These are phyloP conservation scores for Chiloscyllium punctatum DNA, from an alignment of 2,797 vertebrate genomes.

Conservation along the genomic window DNA sequence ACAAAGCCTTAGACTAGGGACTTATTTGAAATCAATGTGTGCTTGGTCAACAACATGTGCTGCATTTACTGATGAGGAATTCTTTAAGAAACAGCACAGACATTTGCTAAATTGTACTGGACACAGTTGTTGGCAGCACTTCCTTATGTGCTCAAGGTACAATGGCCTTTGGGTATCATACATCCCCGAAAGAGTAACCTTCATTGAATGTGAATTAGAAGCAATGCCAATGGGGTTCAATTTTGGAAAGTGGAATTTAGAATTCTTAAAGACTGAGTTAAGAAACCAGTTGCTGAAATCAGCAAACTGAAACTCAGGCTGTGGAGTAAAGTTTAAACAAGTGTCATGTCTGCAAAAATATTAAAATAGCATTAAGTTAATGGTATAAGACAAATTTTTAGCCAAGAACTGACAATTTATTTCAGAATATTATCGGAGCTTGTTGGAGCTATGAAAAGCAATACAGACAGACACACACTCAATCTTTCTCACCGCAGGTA, in stretches of 20 bases:
- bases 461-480: neutral
- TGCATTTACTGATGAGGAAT: neutral
- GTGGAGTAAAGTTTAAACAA: neutral
- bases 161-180: neutral
- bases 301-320: neutral
- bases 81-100: neutral
- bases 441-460: neutral
- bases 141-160: neutral
- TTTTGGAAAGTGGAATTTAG: neutral
- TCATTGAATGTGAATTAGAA: neutral
- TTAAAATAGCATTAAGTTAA: neutral
- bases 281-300: neutral
- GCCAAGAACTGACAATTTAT: neutral
- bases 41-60: neutral
- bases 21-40: neutral
- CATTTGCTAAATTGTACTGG: too few species aligned
- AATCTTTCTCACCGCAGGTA: neutral
- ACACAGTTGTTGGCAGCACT: neutral
- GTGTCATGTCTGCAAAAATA: neutral
- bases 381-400: neutral
- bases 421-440: neutral
- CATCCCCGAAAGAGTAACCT: neutral
- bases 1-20: neutral
- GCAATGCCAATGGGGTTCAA: neutral
- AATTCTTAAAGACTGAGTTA: neutral